Base-by-base conservation (phyloP, 2,888 invertebrate species). In the Neoaliturus tenellus region DNA sequence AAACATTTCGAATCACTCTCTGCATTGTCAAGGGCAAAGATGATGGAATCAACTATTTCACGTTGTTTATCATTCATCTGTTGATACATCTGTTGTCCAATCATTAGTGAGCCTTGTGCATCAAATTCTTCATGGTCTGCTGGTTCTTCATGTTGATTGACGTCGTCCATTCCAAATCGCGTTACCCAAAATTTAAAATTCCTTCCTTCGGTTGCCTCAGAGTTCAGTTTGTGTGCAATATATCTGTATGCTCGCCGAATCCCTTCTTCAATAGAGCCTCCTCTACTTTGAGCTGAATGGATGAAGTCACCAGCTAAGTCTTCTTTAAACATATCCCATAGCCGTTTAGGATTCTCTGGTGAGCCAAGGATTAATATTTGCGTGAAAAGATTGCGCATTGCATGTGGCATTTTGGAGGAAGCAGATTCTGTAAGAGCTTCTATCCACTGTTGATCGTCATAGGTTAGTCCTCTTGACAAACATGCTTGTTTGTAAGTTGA, bases 401-500 rank as follows among this genome's bases (percentile, higher is more conserved):
- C 80, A 20, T 20, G 28, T 55, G 55, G 80, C 58, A 55, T 25
- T 23, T 80, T 80, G 33, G 80, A 80, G 12, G 35, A 6, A 14
- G 35, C 51, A 14, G 80, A 80, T 55, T 80, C 55, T 17, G 14
- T 10, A 4, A 78, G 55, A 4, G 55, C 33, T 28, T 55, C 80
- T 55, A 80, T 44, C 80, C 80, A 80, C 20, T 80, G 80, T n/a
- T 55, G 20, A 23, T 80, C 58, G 17, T 35, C 58, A 17, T 55
- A 80, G 0, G 55, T 48, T 1, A 78, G 51, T 2, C 51, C 51
- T 31, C 41, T 31, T 4, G 39, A 20, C n/a, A 75, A 51, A 55
- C 78, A 78, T 5, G 81, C 28, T 58, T 80, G 17, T 75, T 33
- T 78, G 39, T 33, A 81, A 17, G 58, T 81, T 25, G 82, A n/a